Evolutionary conservation across 2,797 vertebrate species (phyloP), one percentile per base, ranked within the genome.

Genomic region (Sebastes dallii): DNA sequence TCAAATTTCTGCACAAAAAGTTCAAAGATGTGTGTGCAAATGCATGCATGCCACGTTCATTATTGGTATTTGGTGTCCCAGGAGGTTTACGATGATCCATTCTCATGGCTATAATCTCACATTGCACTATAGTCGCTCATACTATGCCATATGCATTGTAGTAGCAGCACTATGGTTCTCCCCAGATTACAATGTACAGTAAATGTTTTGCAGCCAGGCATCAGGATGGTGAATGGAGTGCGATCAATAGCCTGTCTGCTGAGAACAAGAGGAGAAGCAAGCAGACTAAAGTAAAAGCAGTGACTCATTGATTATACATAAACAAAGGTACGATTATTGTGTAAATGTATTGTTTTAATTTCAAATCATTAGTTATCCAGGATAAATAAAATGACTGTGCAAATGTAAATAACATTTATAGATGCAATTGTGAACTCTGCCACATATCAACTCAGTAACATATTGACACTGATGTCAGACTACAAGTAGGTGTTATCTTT

Each of bases 231-330:
- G 24, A 87, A 79, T 75, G 61, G 27, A 2, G 27, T 29, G 46
- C 8, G 55, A 82, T 90, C 81, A 58, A 89, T 89, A 80, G 4
- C 22, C 3, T 55, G 72, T 68, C 56, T 82, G 58, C 10, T 61
- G 55, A 84, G 32, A 78, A 75, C 55, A 82, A 84, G 30, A 59
- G n/a, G 11, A 39, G 66, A 30, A 34, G 59, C 14, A 73, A 42
- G 20, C 25, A 54, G 29, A 71, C 58, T 25, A 0, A 54, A 69
- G 80, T 12, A 30, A 7, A 54, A 68, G 14, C 18, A 30, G 3
- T 29, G 42, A 58, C 5, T 11, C 4, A 78, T 80, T 83, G 85
- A 89, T 84, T 18, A 24, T 18, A 29, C n/a, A 64, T 56, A 22
- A 80, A 73, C 42, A 73, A 30, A 42, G 3, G 24, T 34, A 55